Evolutionary conservation across 2,888 invertebrate species (phyloP), one percentile per base, ranked within the genome.

Genomic region (Orthonychiurus folsomi): DNA sequence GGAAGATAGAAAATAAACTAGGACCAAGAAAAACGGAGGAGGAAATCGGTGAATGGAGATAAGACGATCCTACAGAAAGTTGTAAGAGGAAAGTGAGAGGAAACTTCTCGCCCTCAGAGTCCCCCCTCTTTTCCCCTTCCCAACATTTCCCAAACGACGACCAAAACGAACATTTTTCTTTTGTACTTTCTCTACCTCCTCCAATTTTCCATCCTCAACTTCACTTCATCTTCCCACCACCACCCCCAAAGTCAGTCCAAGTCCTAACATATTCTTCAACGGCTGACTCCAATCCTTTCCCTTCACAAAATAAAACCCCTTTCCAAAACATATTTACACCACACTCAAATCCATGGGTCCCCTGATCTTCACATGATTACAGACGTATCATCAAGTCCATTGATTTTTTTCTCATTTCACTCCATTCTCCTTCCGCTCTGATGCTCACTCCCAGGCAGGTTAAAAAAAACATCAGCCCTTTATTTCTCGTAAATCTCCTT

Each of bases 81-180:
- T 64, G 60, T 67, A 56, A 68, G 67, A 67, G 66, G 63, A 67
- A 64, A 65, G 60, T 60, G 66, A 68, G 65, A 60, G 67, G 66
- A 83, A 37, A 37, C 37, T 37, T 37, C 37, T 37, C 37, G 37
- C 37, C 37, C 83, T 76, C 81, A 83, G 77, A 82, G 82, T 69
- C 76, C 79, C 74, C 83, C 78, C 77, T 79, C 81, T 82, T 83
- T 80, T 82, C 81, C 80, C 81, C 81, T 70, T 80, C 81, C 78
- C 78, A 80, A 76, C 74, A 80, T 78, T 77, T 81, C 83, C 78
- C 81, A 83, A 82, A 83, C 81, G 77, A 78, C 81, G 76, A 81
- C 81, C 75, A 80, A 78, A 73, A 81, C 66, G 56, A 66, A 66
- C 63, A 56, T 65, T 75, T 56, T 76, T 72, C 28, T 73, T 74